Evolutionary conservation across 2,797 vertebrate genomes (phyloP), one percentile per base, ranked within the genome.

Genomic region (Somateria mollissima): DNA sequence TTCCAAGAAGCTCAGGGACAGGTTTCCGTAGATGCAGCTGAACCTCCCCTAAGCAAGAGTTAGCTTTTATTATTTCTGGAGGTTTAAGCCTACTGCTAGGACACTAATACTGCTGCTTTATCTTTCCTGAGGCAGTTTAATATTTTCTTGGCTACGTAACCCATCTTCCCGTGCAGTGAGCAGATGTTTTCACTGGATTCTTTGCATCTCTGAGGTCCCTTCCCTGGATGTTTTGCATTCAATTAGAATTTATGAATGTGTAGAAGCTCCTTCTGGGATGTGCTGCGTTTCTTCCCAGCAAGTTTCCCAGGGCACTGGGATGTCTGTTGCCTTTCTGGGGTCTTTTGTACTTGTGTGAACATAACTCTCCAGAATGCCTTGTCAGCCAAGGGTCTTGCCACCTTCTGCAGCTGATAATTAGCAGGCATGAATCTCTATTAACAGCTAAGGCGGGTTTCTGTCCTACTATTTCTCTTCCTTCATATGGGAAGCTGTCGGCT

Each of bases 171-270:
- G 78, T 65, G 65, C 84, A 90, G 77, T 0, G 0, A 95, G 80
- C 94, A 96, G 95, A 95, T 96, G 89, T 96, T 96, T 90, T 91
- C 79, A 62, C 87, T 95, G 91, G 92, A 96, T 96, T 97, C 92
- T 56, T 89, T 4, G 3, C 94, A 96, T 96, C 92, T 91, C 96
- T 96, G 87, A 97, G 85, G 93, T 93, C 91, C 90, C 54, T 84
- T 96, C 86, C 92, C 92, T 96, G 94, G 87, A 94, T 94, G 84
- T 72, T 97, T 96, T 85, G 80, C 92, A 92, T 96, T 93, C 87
- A 92, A 71, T 73, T 91, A 91, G 87, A 96, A 93, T 96, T 95
- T 94, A 95, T 96, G 87, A 93, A 96, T 90, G 87, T 86, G 89
- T 78, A 88, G 82, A 93, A 94, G 75, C 30, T 94, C 91, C 93